These are phyloP conservation scores for Peromyscus eremicus DNA, from an alignment of 2,797 vertebrate genomes.

Conservation along the genomic window DNA sequence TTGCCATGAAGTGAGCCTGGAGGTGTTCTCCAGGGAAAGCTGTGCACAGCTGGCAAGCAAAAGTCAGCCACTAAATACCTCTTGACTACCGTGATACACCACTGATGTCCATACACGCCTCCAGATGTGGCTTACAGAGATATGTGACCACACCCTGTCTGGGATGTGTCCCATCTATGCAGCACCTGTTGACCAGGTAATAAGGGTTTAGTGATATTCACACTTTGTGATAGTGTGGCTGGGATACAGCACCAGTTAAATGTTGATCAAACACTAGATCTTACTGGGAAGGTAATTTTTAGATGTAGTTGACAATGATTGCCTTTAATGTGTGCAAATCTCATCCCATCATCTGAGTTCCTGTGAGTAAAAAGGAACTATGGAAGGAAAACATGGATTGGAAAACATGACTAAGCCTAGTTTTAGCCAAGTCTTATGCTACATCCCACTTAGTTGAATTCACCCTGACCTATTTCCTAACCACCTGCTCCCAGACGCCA, in stretches of 20 bases:
- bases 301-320: not conserved
- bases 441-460: not conserved
- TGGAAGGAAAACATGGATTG: not conserved
- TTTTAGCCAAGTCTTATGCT: constrained; percentile 2
- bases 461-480: not conserved
- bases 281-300: not conserved
- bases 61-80: not conserved
- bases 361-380: not conserved
- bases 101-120: not conserved
- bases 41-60: not conserved
- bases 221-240: not conserved
- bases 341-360: not conserved
- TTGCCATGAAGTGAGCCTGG: not conserved
- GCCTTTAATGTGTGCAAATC: not conserved
- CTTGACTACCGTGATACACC: not conserved
- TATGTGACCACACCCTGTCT: not conserved
- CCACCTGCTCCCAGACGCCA: not conserved
- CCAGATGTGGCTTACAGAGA: not conserved
- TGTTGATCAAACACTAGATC: not conserved
- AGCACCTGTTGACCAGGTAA: not conserved
- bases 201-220: not conserved
- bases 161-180: not conserved
- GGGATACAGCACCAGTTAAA: not conserved
- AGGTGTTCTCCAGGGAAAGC: not conserved
- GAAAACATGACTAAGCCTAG: not conserved